Base-by-base conservation (phyloP, 2,797 vertebrate species). In the Aldrovandia affinis region DNA sequence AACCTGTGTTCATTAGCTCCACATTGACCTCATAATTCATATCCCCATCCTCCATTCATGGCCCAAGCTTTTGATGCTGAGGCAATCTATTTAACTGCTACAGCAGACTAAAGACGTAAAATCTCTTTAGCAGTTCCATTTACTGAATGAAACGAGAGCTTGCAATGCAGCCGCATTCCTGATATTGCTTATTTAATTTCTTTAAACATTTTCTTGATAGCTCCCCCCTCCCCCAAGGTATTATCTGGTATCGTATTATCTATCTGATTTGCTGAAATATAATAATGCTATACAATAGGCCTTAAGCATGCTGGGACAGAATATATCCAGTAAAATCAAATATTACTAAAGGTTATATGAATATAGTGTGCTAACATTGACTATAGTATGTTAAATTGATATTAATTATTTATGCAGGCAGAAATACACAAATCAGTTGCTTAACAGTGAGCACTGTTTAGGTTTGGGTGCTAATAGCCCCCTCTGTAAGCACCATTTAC, bases 111-210 rank as follows among this genome's bases (percentile, higher is more conserved):
- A n/a, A n/a, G n/a, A n/a, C n/a, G n/a, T n/a, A 44, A 3, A 36
- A 59, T 25, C 47, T 42, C 50, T 28, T 77, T 75, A 75, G 47
- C 81, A n/a, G n/a, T 55, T 77, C 55, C 57, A 54, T 83, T 83
- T 18, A 30, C 33, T 39, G 50, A 75, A 44, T 30, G 50, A 57
- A 54, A 39, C 33, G 39, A 73, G 80, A 28, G 30, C 22, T 33
- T 50, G 50, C 50, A 22, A 30, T 28, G 12, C 52, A 6, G 50
- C 36, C 6, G 50, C 36, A 54, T 52, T 57, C 55, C 54, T 12
- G 20, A 25, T 39, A 33, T 33, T n/a, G 33, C 18, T 75, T 33
- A 77, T 63, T 77, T 47, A 25, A 47, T 47, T 44, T 77, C 7
- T n/a, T 47, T n/a, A 22, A 44, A 47, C n/a, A 2, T 44, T 77